Conservation (phyloP, 1,140 invertebrate species). For the Lerema accius region DNA sequence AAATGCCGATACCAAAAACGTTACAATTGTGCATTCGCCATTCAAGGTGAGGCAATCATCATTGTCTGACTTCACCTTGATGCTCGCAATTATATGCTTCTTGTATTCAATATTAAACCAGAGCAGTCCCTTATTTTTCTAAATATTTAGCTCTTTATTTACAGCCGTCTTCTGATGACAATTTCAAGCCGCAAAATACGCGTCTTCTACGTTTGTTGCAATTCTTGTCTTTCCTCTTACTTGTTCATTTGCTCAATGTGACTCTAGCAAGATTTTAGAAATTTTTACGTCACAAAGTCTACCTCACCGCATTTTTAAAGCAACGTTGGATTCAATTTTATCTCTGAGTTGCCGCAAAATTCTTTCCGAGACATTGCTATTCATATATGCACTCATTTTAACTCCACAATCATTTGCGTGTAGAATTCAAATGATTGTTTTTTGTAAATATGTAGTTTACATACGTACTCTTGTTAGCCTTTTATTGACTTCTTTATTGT, state of each 20-base stretch:
- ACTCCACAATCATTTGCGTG: slow-evolving; percentile 10
- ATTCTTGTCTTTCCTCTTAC: neutral
- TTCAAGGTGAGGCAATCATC: slow-evolving; percentile 27
- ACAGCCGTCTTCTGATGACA: too few species aligned
- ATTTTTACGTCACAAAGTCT: too few species aligned
- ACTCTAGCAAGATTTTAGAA: too few species aligned
- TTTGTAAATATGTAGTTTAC: slow-evolving; percentile 24
- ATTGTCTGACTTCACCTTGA: slow-evolving; percentile 33
- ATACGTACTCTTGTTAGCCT: neutral
- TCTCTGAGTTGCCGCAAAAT: slow-evolving; percentile 19
- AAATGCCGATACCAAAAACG: slow-evolving; percentile 27
- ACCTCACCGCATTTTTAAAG: too few species aligned
- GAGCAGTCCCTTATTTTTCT: neutral
- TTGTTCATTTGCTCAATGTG: neutral
- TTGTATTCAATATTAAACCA: too few species aligned
- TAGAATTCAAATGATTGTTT: slow-evolving; percentile 17
- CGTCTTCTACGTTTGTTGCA: too few species aligned
- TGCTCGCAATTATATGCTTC: slow-evolving; percentile 20
- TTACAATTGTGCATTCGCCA: slow-evolving; percentile 25
- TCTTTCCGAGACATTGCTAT: slow-evolving; percentile 13
- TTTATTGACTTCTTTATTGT: neutral
- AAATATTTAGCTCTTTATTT: too few species aligned
- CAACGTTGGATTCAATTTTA: slow-evolving; percentile 10
- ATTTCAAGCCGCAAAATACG: too few species aligned
- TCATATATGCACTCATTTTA: slow-evolving; percentile 31